Conservation (phyloP, 1,140 invertebrate species). For the Trichonephila clavipes region DNA sequence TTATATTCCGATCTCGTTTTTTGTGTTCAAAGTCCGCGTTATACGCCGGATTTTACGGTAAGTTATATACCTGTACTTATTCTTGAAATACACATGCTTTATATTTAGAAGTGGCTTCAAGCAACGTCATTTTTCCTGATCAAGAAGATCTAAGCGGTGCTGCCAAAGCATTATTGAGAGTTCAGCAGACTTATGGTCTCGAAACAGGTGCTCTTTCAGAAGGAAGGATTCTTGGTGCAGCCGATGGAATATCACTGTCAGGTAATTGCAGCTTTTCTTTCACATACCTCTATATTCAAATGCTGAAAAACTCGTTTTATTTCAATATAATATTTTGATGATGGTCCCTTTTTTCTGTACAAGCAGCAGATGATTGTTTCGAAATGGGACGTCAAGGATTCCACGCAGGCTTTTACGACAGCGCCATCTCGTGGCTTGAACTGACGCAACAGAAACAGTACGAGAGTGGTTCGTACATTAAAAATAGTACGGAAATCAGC, state of each 20-base stretch:
- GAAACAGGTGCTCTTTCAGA: constrained; percentile 23
- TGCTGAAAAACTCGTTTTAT: neutral
- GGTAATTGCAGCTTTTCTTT: neutral
- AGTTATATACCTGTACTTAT: too few relatives aligned
- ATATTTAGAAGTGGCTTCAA: neutral
- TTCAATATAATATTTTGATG: neutral
- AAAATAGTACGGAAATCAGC: constrained; percentile 19
- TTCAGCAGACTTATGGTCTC: constrained; percentile 57
- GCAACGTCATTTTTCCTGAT: neutral
- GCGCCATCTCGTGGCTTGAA: constrained; percentile 63
- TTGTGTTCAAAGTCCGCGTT: too few relatives aligned
- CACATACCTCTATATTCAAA: neutral
- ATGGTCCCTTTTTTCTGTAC: neutral
- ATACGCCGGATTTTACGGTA: too few relatives aligned
- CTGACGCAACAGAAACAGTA: neutral
- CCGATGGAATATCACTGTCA: constrained; percentile 6
- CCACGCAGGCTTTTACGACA: constrained; percentile 35
- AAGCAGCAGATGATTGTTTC: constrained; percentile 56
- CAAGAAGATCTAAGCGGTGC: constrained; percentile 46
- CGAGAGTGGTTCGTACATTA: neutral
- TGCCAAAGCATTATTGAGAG: constrained; percentile 54
- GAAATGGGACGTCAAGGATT: constrained; percentile 66
- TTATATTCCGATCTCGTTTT: too few relatives aligned
- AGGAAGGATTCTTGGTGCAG: constrained; percentile 17
- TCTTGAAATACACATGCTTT: neutral